phyloP scores from a whole-genome alignment of 2,113 vertebrate species.

The Rhodinocichla rosea region DNA sequence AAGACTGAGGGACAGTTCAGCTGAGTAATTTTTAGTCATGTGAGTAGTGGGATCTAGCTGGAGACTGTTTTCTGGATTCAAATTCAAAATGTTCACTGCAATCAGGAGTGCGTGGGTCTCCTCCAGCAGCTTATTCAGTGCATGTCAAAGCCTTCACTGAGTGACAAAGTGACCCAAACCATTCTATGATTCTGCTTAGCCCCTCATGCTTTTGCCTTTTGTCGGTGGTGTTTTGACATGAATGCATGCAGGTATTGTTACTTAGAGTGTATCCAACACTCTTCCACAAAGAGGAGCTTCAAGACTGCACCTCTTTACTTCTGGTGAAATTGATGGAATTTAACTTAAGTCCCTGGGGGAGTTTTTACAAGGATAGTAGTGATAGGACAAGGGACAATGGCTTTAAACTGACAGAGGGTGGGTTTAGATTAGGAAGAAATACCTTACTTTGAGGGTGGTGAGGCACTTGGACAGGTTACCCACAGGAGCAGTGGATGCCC shows the following conservation, averaged over 20 bases:
- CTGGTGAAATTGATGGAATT: neutral
- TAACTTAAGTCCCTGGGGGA: neutral
- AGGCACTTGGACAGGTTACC: neutral
- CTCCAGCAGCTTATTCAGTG: rapidly evolving
- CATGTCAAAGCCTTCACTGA: neutral
- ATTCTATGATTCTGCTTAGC: too few species aligned
- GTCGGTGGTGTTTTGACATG: rapidly evolving
- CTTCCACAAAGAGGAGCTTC: neutral
- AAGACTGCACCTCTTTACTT: neutral
- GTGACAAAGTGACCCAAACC: too few species aligned
- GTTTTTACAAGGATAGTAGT: neutral
- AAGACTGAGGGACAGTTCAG: rapidly evolving
- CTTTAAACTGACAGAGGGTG: neutral
- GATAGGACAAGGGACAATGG: neutral
- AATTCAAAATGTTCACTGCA: neutral
- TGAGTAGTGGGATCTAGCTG: neutral
- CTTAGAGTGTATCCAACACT: neutral
- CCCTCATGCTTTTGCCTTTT: neutral
- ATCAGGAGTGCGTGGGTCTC: neutral
- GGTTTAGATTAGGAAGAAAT: neutral
- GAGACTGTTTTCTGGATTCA: neutral
- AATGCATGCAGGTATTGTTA: neutral
- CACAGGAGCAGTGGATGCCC: rapidly evolving
- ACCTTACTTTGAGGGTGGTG: neutral
- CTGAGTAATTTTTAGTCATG: neutral